These are phyloP conservation scores for Labeo catla DNA, from an alignment of 2,113 vertebrate genomes.

Conservation along the genomic window DNA sequence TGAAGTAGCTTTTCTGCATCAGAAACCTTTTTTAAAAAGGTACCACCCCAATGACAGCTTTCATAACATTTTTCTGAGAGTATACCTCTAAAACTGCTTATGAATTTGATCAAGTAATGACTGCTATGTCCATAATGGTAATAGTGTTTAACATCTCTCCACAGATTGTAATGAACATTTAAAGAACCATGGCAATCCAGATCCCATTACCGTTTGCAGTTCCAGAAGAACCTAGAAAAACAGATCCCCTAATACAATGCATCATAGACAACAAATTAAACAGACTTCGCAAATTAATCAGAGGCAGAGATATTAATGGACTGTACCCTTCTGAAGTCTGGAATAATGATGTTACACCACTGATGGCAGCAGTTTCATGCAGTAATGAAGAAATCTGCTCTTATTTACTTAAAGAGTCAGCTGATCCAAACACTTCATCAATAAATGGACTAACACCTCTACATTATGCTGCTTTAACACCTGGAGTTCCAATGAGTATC, in stretches of 20 bases:
- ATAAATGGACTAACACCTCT: background rate
- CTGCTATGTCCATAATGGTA: background rate
- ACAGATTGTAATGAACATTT: background rate
- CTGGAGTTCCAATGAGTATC: conserved; percentile 31
- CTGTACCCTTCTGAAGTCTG: conserved; percentile 34
- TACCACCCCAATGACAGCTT: too few species aligned
- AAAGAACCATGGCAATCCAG: conserved; percentile 13
- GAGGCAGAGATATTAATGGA: conserved; percentile 28
- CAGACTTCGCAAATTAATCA: conserved; percentile 38
- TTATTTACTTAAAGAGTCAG: conserved; percentile 36
- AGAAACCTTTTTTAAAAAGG: too few species aligned
- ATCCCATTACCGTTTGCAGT: background rate
- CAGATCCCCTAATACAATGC: conserved; percentile 56
- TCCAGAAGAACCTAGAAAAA: background rate
- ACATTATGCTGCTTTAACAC: conserved; percentile 52
- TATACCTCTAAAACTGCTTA: too few species aligned
- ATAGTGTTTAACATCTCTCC: background rate
- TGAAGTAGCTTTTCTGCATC: too few species aligned
- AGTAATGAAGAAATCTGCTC: conserved; percentile 3
- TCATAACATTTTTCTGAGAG: too few species aligned
- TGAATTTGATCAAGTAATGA: too few species aligned
- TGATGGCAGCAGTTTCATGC: conserved; percentile 64
- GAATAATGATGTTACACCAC: conserved; percentile 33
- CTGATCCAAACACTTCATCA: conserved; percentile 37
- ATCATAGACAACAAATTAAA: conserved; percentile 45